Evolutionary conservation across 2,113 vertebrate genomes (phyloP).

Genomic region (Hemichromis elongatus): DNA sequence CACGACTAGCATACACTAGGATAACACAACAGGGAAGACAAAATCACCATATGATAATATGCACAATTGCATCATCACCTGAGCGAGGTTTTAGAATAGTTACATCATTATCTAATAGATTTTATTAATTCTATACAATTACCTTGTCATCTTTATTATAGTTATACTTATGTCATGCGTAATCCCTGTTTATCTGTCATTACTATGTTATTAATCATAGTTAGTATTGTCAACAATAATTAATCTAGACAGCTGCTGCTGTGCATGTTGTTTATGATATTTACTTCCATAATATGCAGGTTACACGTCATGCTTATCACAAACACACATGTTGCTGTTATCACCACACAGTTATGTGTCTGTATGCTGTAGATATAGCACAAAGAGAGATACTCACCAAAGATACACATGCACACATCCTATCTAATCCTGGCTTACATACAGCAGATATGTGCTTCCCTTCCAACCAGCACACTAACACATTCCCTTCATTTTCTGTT

Average conservation of each 20-base stretch:
- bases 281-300: not conserved
- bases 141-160: not conserved
- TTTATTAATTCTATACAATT: not conserved
- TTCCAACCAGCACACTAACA: not conserved
- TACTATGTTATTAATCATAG: not conserved
- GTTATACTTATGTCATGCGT: not conserved
- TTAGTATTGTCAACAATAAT: not conserved
- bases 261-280: not conserved
- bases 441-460: not conserved
- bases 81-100: not conserved
- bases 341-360: not conserved
- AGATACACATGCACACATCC: not conserved
- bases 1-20: not conserved
- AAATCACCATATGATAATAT: not conserved
- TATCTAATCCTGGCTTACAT: not conserved
- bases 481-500: not conserved
- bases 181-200: not conserved
- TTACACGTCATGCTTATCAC: not conserved
- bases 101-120: not conserved
- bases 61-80: not conserved
- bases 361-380: not conserved
- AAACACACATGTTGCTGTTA: not conserved
- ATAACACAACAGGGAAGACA: fast-evolving
- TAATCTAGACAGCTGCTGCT: not conserved
- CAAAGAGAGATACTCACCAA: not conserved